Conservation (phyloP, 2,797 vertebrate species). For the Garrulus glandarius region DNA sequence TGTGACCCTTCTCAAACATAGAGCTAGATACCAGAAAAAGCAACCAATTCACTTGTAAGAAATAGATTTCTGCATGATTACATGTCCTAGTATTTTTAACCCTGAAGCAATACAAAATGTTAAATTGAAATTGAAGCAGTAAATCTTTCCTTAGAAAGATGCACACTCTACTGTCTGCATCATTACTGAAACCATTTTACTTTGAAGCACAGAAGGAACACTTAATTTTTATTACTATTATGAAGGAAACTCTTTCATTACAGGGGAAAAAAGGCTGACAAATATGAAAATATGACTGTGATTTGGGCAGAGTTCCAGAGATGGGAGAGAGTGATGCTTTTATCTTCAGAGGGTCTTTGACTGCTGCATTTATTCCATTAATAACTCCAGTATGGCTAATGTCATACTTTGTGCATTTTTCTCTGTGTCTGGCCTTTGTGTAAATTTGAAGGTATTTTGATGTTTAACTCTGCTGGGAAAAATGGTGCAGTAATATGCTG, state of each 20-base stretch:
- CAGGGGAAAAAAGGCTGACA: constrained; percentile 39
- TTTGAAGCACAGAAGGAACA: constrained; percentile 70
- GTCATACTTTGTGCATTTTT: constrained; percentile 46
- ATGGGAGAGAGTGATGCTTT: constrained; percentile 68
- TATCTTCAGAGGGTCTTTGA: constrained; percentile 70
- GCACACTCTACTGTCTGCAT: constrained; percentile 40
- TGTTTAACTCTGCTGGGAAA: neutral
- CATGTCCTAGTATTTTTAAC: constrained; percentile 40
- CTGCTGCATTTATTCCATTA: constrained; percentile 70
- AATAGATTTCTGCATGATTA: constrained; percentile 27
- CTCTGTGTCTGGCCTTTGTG: constrained; percentile 38
- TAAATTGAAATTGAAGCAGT: constrained; percentile 36
- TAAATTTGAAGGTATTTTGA: constrained; percentile 39
- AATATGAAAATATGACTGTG: constrained; percentile 70
- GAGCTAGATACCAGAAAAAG: constrained; percentile 6
- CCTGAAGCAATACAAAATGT: constrained; percentile 48
- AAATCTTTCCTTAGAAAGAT: constrained; percentile 60
- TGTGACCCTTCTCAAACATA: neutral
- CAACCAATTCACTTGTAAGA: constrained; percentile 18
- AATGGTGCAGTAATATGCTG: neutral
- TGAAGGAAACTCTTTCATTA: constrained; percentile 72
- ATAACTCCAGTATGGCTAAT: constrained; percentile 54
- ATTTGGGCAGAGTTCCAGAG: constrained; percentile 70
- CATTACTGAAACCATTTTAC: constrained; percentile 47
- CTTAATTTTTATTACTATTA: constrained; percentile 73